Conservation (phyloP, 2,888 invertebrate genomes). For the Drosophila cyrtoloma region DNA sequence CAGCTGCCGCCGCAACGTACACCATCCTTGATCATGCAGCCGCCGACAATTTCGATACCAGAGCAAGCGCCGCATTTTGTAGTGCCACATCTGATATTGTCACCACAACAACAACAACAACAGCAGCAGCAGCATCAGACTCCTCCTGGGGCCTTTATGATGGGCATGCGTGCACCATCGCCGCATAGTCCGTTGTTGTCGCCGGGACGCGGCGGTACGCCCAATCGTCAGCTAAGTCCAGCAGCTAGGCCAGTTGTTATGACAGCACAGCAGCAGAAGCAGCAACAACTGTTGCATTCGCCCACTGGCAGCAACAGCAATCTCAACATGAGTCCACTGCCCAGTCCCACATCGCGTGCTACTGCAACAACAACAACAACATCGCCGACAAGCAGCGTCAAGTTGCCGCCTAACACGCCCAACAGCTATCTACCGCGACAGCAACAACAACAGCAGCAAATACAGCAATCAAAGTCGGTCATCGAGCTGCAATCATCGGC, state of each 20-base stretch:
- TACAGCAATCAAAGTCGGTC: conserved; percentile 83
- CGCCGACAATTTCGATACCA: conserved; percentile 89
- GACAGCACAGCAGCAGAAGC: conserved; percentile 42
- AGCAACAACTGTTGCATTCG: conserved; percentile 41
- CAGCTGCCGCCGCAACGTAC: conserved; percentile 63
- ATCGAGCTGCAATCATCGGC: conserved; percentile 63
- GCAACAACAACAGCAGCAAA: conserved; percentile 58
- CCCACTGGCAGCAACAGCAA: conserved; percentile 43
- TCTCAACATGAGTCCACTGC: conserved; percentile 80
- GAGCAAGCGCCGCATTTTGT: conserved; percentile 84
- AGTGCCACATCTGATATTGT: conserved; percentile 81
- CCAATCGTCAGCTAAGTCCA: conserved; percentile 74
- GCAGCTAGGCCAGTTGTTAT: conserved; percentile 39
- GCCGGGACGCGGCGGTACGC: conserved; percentile 69
- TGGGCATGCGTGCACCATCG: conserved; percentile 81
- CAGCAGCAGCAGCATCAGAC: conserved; percentile 50
- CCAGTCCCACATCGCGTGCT: conserved; percentile 82
- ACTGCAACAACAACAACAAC: conserved; percentile 47
- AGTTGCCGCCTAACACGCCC: conserved; percentile 26
- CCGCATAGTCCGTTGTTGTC: conserved; percentile 84
- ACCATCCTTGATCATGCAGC: conserved; percentile 87
- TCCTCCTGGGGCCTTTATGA: conserved; percentile 60
- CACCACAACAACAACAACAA: conserved; percentile 60
- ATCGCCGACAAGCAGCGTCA: conserved; percentile 73
- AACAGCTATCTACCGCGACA: conserved; percentile 64